Conservation (phyloP, 2,888 invertebrate species). For the Gastracanthus pulcherrimus region DNA sequence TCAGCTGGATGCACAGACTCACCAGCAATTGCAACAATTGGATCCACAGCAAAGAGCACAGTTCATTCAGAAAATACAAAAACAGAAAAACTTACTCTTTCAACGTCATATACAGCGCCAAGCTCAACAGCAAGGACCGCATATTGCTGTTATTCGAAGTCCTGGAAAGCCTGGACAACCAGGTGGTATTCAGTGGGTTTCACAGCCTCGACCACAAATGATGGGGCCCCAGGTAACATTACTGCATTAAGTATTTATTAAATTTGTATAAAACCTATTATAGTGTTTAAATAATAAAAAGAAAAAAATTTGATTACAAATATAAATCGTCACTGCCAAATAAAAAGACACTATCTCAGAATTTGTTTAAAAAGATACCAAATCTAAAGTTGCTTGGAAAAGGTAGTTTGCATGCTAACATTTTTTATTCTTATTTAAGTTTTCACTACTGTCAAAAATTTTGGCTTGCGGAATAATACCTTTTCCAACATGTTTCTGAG, state of each 20-base stretch:
- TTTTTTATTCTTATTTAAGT: too few relatives aligned
- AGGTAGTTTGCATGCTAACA: too few relatives aligned
- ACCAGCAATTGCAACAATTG: constrained; percentile 90
- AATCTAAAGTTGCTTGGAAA: too few relatives aligned
- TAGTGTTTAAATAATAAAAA: too few relatives aligned
- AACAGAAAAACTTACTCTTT: constrained; percentile 80
- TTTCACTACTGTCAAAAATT: too few relatives aligned
- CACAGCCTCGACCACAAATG: constrained; percentile 82
- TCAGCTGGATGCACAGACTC: constrained; percentile 90
- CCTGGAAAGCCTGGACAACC: constrained; percentile 83
- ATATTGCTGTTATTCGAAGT: constrained; percentile 85
- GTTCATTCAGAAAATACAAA: constrained; percentile 88
- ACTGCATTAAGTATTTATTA: background rate
- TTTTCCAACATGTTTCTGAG: too few relatives aligned
- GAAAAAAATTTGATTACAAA: too few relatives aligned
- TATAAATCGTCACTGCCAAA: too few relatives aligned
- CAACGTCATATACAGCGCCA: constrained; percentile 81
- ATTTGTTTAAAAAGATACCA: too few relatives aligned
- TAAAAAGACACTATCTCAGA: too few relatives aligned
- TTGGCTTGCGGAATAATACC: too few relatives aligned
- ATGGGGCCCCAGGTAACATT: constrained; percentile 79
- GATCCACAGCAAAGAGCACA: constrained; percentile 89
- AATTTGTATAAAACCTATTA: background rate
- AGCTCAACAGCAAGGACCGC: constrained; percentile 80
- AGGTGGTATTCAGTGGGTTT: constrained; percentile 81